Evolutionary conservation across 1,140 invertebrate genomes (phyloP).

Genomic region (Phenacoccus solenopsis): DNA sequence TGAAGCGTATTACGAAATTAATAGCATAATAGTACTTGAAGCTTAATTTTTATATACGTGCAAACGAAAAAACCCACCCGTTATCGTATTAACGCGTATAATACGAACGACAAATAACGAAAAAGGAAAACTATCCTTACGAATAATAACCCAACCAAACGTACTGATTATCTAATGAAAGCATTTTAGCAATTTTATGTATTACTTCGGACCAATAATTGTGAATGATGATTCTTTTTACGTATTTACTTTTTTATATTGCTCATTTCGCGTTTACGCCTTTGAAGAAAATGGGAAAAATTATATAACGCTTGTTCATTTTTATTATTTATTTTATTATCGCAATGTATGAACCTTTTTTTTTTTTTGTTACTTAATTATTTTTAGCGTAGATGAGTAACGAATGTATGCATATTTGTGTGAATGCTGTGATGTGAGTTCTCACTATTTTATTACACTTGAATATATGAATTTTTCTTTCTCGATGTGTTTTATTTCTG

Average conservation of each 20-base stretch:
- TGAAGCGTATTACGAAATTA: too few species aligned
- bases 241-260: not conserved
- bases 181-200: not conserved
- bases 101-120: too few species aligned
- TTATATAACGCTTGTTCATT: not conserved
- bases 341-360: not conserved
- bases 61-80: too few species aligned
- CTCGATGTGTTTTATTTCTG: not conserved
- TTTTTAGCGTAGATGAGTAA: not conserved
- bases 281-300: not conserved
- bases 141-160: too few species aligned
- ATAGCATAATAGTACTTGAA: too few species aligned
- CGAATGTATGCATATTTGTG: not conserved
- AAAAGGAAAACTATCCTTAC: too few species aligned
- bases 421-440: slow-evolving; percentile 1
- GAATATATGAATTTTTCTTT: not conserved
- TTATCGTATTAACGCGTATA: too few species aligned
- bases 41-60: too few species aligned
- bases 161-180: not conserved
- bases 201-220: not conserved
- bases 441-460: not conserved
- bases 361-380: not conserved
- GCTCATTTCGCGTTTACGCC: not conserved
- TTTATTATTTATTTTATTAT: not conserved
- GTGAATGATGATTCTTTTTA: not conserved